Evolutionary conservation across 1,140 invertebrate genomes (phyloP), one percentile per base, ranked within the genome.

Genomic region (Gryllus bimaculatus): DNA sequence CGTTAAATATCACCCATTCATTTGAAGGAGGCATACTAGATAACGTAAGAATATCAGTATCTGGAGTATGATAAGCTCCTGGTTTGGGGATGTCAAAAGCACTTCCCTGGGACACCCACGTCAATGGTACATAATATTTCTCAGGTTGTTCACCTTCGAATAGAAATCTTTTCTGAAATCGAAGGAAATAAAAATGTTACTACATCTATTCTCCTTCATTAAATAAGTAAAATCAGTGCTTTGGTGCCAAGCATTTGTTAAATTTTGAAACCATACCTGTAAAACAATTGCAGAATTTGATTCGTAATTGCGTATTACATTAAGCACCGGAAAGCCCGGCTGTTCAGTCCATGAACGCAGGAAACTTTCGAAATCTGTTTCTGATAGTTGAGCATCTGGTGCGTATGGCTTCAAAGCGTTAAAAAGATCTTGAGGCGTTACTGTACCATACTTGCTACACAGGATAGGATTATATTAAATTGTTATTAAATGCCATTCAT

Each of bases 361-460:
- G 48, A 81, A 80, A 80, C 18, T 15, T 78, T 66, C 77, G 47
- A 78, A 92, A 85, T 90, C 82, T n/a, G 91, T 39, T 8, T 87
- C 87, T 66, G 54, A 66, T 10, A 66, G 10, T 13, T 3, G 10
- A 66, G 54, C 54, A 66, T 13, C 80, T 8, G 87, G 87, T 0
- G 88, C 88, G 80, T 88, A 84, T 47, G 85, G 83, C 0, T 90
- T 89, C 82, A 96, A 89, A 6, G 90, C 87, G 0, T 85, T 77
- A 89, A 92, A 95, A 0, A 96, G 86, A 83, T 95, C 90, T 80
- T 93, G 88, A 76, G 93, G 91, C 78, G 89, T 88, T 0, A 92
- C 92, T 82, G 91, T 92, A 0, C 84, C 84, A 83, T 91, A 95
- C 82, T 90, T 85, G 82, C 89, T 90, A 77, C n/a, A 81, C 80